Evolutionary conservation across 2,113 vertebrate species (phyloP).

Genomic region (Syrrhaptes paradoxus): DNA sequence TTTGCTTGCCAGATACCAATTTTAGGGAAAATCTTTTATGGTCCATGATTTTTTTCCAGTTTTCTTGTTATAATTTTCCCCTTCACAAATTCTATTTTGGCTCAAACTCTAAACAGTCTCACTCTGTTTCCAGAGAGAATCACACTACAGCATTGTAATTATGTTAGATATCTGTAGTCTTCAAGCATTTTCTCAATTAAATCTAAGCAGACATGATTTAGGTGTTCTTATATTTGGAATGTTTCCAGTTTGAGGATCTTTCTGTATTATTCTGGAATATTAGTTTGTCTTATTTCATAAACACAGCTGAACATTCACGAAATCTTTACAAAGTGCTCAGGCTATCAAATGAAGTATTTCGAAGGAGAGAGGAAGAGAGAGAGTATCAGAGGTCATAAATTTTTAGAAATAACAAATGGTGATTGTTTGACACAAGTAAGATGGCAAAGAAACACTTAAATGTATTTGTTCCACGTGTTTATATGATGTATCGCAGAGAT

Average conservation of each 20-base stretch:
- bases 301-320: background rate
- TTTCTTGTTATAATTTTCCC: background rate
- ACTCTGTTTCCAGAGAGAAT: background rate
- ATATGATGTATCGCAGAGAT: background rate
- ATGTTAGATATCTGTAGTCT: background rate
- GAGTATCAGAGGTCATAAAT: background rate
- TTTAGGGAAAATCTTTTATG: background rate
- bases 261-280: background rate
- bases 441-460: background rate
- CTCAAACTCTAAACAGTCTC: background rate
- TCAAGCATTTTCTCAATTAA: background rate
- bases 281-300: background rate
- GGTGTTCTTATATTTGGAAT: background rate
- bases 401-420: background rate
- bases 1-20: background rate
- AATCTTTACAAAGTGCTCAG: background rate
- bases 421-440: background rate
- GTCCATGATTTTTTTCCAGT: background rate
- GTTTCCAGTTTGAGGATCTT: background rate
- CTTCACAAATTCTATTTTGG: background rate
- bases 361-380: background rate
- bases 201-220: background rate
- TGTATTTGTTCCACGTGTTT: background rate
- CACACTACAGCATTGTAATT: background rate
- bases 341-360: background rate